Conservation (phyloP, 2,113 vertebrate species). For the Plectropomus leopardus region DNA sequence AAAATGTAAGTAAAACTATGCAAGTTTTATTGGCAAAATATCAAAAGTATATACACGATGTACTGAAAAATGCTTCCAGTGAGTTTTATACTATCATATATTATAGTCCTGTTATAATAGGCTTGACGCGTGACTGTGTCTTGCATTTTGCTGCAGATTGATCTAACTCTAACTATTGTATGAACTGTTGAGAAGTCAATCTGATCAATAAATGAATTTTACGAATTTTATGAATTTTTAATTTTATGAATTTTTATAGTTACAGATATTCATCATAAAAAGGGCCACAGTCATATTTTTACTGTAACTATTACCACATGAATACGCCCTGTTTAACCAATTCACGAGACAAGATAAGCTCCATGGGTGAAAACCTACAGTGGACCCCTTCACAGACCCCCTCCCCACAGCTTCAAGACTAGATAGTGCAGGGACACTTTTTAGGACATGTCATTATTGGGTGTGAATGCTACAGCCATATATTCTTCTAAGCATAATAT, state of each 20-base stretch:
- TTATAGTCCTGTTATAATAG: not conserved
- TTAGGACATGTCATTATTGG: not conserved
- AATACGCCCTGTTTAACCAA: not conserved
- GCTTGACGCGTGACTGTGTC: not conserved
- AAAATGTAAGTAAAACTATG: too few species aligned
- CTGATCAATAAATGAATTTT: too few species aligned
- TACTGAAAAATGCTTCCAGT: too few species aligned
- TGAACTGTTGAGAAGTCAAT: not conserved
- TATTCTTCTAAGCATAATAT: too few species aligned
- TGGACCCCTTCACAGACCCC: not conserved
- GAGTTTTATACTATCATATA: not conserved
- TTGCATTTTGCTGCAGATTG: not conserved
- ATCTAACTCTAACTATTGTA: not conserved
- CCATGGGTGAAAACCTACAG: not conserved
- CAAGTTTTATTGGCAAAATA: not conserved
- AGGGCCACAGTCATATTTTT: not conserved
- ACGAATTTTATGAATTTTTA: not conserved
- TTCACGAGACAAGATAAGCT: conserved; percentile 2
- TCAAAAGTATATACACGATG: not conserved
- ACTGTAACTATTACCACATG: not conserved
- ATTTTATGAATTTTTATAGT: not conserved
- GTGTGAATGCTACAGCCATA: too few species aligned
- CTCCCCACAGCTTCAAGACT: not conserved
- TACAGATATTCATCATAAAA: not conserved
- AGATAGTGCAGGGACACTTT: not conserved